A percentile compares a stretch with the other conserved stretches of the same genome.
phyloP scores from a whole-genome alignment of 2,113 vertebrate genomes.

The Carassius auratus region DNA sequence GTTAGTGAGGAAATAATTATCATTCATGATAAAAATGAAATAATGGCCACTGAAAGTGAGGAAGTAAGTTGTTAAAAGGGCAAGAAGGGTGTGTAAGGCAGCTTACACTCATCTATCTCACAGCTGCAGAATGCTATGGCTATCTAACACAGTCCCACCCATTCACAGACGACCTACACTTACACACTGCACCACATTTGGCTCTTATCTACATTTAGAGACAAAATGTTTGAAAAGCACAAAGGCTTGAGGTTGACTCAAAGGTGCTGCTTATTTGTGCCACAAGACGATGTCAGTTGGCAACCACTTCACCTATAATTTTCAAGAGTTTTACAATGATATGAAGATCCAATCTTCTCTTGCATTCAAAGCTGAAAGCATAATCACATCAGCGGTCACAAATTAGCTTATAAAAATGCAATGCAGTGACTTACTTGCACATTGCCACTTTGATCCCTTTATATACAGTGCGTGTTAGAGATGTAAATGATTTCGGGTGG shows the following conservation, averaged over 20 bases:
- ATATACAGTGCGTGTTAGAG: too few species aligned
- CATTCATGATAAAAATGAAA: background rate
- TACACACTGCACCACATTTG: background rate
- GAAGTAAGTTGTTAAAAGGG: conserved; percentile 1
- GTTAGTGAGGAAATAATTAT: background rate
- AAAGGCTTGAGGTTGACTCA: background rate
- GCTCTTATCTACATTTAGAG: background rate
- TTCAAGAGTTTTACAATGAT: background rate
- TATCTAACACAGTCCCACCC: conserved; percentile 58
- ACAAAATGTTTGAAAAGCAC: conserved; percentile 33
- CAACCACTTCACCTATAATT: background rate
- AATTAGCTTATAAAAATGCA: background rate
- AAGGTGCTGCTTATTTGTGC: background rate
- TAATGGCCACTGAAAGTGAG: background rate
- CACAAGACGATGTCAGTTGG: background rate
- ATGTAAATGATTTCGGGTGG: too few species aligned
- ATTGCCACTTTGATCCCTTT: too few species aligned
- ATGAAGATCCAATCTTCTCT: background rate
- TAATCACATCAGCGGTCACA: background rate
- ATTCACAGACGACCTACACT: conserved; percentile 17
- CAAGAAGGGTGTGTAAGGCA: conserved; percentile 64
- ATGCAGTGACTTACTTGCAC: background rate
- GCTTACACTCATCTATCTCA: conserved; percentile 64
- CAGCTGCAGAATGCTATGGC: conserved; percentile 61
- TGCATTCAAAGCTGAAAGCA: background rate